Evolutionary conservation across 2,797 vertebrate species (phyloP).

Genomic region (Tauraco hartlaubi): DNA sequence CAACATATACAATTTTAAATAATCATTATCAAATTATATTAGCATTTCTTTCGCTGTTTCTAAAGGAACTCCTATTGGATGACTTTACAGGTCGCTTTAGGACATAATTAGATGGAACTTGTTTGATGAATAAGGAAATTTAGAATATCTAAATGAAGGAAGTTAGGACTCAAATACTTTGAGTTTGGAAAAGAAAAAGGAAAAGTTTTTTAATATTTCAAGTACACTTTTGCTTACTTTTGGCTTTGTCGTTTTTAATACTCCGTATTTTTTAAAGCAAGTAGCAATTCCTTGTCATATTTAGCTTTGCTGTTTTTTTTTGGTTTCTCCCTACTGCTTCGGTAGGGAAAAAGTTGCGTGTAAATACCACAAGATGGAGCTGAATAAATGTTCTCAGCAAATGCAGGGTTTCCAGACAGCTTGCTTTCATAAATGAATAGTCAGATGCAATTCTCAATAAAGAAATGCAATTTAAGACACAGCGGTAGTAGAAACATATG

Average conservation of each 20-base stretch:
- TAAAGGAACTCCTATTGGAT: background rate
- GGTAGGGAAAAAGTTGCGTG: conserved; percentile 11
- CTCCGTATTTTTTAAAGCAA: background rate
- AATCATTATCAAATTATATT: background rate
- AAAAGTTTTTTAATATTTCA: background rate
- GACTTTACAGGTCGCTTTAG: background rate
- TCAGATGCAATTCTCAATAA: conserved; percentile 24
- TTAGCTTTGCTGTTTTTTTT: background rate
- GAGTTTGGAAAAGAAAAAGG: background rate
- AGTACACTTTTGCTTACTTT: background rate
- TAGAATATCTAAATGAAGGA: background rate
- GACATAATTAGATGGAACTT: background rate
- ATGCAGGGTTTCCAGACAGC: background rate
- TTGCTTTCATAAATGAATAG: conserved; percentile 22
- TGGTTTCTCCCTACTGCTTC: background rate
- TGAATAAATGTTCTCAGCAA: conserved; percentile 47
- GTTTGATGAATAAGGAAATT: background rate
- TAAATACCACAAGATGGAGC: conserved; percentile 77
- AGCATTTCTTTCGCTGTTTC: background rate
- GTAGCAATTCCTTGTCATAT: background rate
- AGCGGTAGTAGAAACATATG: conserved; percentile 12
- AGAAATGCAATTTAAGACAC: conserved; percentile 43
- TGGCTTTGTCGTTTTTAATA: background rate
- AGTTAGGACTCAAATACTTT: background rate
- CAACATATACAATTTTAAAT: background rate